phyloP scores from a whole-genome alignment of 2,113 vertebrate genomes.

The Microtus montanus region DNA sequence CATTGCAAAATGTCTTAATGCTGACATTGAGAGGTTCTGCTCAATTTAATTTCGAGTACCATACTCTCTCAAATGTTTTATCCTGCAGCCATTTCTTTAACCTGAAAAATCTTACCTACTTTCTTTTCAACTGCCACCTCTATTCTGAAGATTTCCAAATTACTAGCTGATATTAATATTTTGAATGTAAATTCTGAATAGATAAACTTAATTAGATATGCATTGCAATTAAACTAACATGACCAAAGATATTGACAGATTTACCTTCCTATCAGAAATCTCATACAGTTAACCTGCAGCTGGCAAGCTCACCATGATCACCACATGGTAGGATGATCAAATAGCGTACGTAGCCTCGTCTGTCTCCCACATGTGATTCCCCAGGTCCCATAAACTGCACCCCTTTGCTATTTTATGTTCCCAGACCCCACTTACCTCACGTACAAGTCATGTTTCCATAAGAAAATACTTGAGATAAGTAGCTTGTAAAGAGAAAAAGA shows the following conservation, averaged over 20 bases:
- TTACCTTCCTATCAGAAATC: neutral
- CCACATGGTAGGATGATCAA: neutral
- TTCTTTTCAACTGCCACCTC: neutral
- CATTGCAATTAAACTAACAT: neutral
- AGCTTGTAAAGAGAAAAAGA: neutral
- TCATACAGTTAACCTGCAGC: neutral
- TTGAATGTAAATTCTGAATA: neutral
- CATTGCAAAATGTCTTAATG: neutral
- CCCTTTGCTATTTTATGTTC: neutral
- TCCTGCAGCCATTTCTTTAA: neutral
- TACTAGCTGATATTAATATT: neutral
- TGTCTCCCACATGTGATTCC: neutral
- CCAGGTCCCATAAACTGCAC: neutral
- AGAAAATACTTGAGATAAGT: neutral
- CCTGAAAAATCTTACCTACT: neutral
- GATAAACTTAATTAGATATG: neutral
- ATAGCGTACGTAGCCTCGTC: neutral
- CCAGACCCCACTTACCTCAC: neutral
- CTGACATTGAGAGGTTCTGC: neutral
- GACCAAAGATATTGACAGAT: neutral
- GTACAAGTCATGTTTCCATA: neutral
- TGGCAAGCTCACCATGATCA: neutral
- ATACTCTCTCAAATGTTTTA: neutral
- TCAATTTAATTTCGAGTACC: neutral
- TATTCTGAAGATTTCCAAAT: conserved; percentile 11